phyloP scores from a whole-genome alignment of 2,888 invertebrate species.

The Euclidia mi region DNA sequence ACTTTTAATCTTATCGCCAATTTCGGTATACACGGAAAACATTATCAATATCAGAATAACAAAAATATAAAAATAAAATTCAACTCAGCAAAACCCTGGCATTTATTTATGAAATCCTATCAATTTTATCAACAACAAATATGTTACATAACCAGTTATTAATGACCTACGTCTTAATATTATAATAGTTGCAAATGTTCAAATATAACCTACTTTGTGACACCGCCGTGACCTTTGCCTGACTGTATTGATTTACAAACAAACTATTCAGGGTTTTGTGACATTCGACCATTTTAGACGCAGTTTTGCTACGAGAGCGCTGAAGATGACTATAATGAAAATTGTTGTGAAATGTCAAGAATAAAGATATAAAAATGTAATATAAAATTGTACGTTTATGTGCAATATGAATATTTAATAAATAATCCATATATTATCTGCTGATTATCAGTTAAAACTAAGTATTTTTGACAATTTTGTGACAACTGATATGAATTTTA shows the following conservation, averaged over 20 bases:
- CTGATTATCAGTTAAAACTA: too few relatives aligned
- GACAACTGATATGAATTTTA: too few relatives aligned
- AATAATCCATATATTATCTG: too few relatives aligned
- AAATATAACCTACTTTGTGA: conserved; percentile 50
- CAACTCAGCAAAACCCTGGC: conserved; percentile 14
- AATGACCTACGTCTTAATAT: conserved; percentile 18
- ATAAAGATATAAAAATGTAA: conserved; percentile 2
- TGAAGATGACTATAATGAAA: conserved; percentile 7
- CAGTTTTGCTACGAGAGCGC: conserved; percentile 8
- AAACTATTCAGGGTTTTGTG: conserved; percentile 28
- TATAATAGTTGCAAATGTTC: conserved; percentile 42
- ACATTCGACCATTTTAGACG: conserved; percentile 32
- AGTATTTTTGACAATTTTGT: too few relatives aligned
- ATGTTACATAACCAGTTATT: conserved; percentile 14
- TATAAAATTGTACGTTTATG: too few relatives aligned
- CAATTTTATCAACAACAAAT: conserved; percentile 6
- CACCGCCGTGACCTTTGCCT: conserved; percentile 43
- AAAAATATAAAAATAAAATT: background rate
- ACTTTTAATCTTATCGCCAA: too few relatives aligned
- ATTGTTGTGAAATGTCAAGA: conserved; percentile 28
- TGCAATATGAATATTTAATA: too few relatives aligned
- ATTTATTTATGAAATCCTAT: conserved; percentile 18
- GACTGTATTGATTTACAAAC: conserved; percentile 31
- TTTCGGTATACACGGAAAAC: too few relatives aligned
- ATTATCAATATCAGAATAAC: too few relatives aligned